These are phyloP conservation scores for Onychorhynchus coronatus DNA, from an alignment of 2,113 vertebrate species.

Conservation along the genomic window DNA sequence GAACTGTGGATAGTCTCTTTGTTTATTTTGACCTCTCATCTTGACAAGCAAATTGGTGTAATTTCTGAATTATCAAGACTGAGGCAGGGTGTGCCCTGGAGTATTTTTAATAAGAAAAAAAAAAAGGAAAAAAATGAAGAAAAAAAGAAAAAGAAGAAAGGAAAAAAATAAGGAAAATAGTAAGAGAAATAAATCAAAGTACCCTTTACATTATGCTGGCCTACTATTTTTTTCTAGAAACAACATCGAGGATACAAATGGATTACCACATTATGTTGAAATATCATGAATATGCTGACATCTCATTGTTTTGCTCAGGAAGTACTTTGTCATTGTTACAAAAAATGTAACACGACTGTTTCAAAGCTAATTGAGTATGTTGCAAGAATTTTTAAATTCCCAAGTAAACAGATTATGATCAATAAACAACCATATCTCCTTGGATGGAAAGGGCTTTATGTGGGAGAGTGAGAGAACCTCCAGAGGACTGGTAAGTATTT, in stretches of 20 bases:
- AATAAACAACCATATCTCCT: neutral
- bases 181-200: neutral
- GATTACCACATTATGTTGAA: conserved; percentile 46
- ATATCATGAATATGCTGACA: conserved; percentile 47
- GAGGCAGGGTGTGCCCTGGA: neutral
- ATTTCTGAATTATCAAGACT: neutral
- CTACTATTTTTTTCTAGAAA: neutral
- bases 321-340: conserved; percentile 35
- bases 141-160: neutral
- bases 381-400: conserved; percentile 1
- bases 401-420: neutral
- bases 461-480: neutral
- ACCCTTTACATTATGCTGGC: neutral
- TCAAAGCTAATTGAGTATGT: conserved; percentile 20
- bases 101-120: neutral
- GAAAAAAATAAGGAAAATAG: neutral
- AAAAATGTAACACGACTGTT: neutral
- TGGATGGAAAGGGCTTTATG: neutral
- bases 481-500: neutral
- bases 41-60: neutral
- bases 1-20: neutral
- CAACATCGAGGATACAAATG: conserved; percentile 19
- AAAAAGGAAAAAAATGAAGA: neutral
- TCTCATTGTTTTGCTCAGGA: conserved; percentile 64
- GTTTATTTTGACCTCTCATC: neutral